Conservation (phyloP, 2,113 vertebrate genomes). For the Meles meles region DNA sequence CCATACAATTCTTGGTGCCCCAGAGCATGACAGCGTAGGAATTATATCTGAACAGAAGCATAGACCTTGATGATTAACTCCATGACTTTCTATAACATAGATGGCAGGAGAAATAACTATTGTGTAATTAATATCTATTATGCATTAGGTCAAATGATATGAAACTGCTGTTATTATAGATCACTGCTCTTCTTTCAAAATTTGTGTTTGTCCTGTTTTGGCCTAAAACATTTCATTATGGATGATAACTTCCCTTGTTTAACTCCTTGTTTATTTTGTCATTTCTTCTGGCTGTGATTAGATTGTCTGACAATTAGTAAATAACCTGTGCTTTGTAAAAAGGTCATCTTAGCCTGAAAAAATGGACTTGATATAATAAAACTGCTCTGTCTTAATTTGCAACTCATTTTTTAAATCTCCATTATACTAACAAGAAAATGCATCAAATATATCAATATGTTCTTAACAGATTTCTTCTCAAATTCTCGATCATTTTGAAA, state of each 20-base stretch:
- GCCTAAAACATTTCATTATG: not conserved
- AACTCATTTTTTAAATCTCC: not conserved
- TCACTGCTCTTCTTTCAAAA: not conserved
- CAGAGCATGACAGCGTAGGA: not conserved
- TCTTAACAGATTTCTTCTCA: not conserved
- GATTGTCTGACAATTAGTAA: not conserved
- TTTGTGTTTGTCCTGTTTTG: not conserved
- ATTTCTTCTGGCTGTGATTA: not conserved
- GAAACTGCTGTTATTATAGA: not conserved
- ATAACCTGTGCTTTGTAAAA: not conserved
- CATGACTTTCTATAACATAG: not conserved
- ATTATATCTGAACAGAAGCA: not conserved
- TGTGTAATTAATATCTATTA: not conserved
- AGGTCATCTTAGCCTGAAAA: not conserved
- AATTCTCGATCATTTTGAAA: conserved; percentile 25
- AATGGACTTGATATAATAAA: not conserved
- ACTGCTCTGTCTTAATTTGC: not conserved
- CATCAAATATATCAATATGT: not conserved
- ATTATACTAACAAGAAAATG: not conserved
- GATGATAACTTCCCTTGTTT: not conserved
- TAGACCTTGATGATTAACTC: not conserved
- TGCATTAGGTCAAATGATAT: not conserved
- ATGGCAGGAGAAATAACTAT: not conserved
- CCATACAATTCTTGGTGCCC: not conserved
- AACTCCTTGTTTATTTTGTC: not conserved